phyloP scores from a whole-genome alignment of 2,797 vertebrate genomes.

The Fistularia commersonii region DNA sequence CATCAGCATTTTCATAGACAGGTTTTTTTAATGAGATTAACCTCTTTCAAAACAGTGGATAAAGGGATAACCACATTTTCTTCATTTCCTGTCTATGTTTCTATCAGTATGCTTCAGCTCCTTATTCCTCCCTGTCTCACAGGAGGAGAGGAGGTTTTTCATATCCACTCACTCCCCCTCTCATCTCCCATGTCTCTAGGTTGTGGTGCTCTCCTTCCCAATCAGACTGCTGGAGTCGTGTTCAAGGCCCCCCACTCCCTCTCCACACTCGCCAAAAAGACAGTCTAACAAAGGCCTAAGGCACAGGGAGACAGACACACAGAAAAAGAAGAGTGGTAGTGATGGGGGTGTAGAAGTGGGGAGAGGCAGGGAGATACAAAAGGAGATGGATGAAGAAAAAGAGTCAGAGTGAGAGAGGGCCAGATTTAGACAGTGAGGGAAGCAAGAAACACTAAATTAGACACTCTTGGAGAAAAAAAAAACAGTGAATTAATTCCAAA shows the following conservation, averaged over 20 bases:
- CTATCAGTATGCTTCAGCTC: conserved; percentile 20
- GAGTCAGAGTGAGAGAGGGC: conserved; percentile 34
- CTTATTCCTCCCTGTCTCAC: conserved; percentile 26
- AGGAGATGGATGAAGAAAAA: conserved; percentile 55
- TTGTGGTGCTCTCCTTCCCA: conserved; percentile 54
- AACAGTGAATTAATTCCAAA: conserved; percentile 74
- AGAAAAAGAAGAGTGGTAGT: conserved; percentile 17
- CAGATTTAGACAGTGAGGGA: conserved; percentile 51
- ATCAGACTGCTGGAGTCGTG: conserved; percentile 50
- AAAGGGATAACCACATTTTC: conserved; percentile 35
- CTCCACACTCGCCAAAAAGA: conserved; percentile 53
- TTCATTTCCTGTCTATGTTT: conserved; percentile 20
- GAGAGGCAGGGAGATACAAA: conserved; percentile 9
- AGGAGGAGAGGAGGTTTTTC: conserved; percentile 28
- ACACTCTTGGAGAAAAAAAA: conserved; percentile 62
- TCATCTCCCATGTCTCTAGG: conserved; percentile 59
- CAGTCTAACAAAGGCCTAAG: conserved; percentile 61
- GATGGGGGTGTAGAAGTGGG: conserved; percentile 17
- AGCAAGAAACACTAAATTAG: conserved; percentile 70
- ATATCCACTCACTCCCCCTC: conserved; percentile 43
- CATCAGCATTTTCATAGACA: conserved; percentile 43
- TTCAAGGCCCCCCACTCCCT: conserved; percentile 48
- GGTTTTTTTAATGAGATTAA: conserved; percentile 62
- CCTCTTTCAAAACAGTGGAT: conserved; percentile 47
- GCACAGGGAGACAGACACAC: conserved; percentile 45